Base-by-base conservation (phyloP, 2,797 vertebrate genomes). In the Brotula barbata region DNA sequence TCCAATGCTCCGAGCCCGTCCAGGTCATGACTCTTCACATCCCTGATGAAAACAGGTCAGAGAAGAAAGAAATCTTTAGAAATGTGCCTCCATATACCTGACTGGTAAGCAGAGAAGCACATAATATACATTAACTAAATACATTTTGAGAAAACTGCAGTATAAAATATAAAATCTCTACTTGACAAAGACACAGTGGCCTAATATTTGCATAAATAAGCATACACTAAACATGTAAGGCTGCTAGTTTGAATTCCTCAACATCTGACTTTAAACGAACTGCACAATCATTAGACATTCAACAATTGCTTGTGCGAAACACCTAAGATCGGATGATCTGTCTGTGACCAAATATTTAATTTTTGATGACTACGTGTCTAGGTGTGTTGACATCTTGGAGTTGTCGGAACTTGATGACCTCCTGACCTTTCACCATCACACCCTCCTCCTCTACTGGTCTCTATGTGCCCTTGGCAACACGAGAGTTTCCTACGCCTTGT, bases 41-140 rank as follows among this genome's bases (percentile, higher is more conserved):
- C 71, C 95, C 96, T 0, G 94, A 98, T 85, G 95, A 97, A 85
- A 95, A 94, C 91, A 97, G 96, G 96, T 98, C 28, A 58, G 66
- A 36, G 9, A 43, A 17, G 20, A 16, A 10, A 47, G 34, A 57
- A 15, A 21, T 22, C 55, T 47, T 41, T 37, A 1, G 21, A 55
- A 17, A 14, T 22, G 8, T 20, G 5, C 53, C 17, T 37, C 10
- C 6, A 42, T 10, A 20, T 20, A 12, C 6, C 2, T 11, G 41
- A 20, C 19, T 21, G 10, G 17, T 4, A 43, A 12, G n/a, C n/a
- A n/a, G n/a, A n/a, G n/a, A n/a, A n/a, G n/a, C n/a, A 13, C 19
- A 20, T 9, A 21, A 11, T 20, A 17, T 42, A 2, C n/a, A 42
- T n/a, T n/a, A 17, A 10, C 2, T 1, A 39, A 15, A 15, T 39